Conservation (phyloP, 1,140 invertebrate species). For the Tetramorium simillimum region DNA sequence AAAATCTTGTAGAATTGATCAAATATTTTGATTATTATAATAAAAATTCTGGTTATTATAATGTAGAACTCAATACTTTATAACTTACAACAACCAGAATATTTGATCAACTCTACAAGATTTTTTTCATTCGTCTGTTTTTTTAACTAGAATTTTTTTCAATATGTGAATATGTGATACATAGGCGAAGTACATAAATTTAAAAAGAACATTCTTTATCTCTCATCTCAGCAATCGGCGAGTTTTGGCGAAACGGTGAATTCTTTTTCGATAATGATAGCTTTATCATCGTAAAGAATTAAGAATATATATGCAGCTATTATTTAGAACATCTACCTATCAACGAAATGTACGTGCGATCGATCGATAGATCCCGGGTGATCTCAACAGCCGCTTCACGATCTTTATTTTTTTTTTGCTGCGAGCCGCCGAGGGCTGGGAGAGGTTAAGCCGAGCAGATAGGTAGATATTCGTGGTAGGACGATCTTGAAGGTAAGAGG, state of each 20-base stretch:
- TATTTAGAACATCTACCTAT: conserved; percentile 37
- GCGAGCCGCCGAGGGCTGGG: conserved; percentile 31
- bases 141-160: no score
- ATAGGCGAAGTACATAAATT: neutral
- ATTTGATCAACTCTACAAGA: no score
- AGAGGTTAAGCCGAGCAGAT: conserved; percentile 62
- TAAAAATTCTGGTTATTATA: no score
- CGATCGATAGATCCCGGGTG: conserved; percentile 65
- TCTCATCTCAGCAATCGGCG: neutral
- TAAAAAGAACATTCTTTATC: neutral
- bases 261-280: neutral
- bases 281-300: neutral
- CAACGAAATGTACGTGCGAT: conserved; percentile 27
- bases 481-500: conserved; percentile 66
- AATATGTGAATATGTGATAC: neutral
- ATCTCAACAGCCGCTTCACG: conserved; percentile 49
- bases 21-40: no score
- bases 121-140: no score
- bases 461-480: conserved; percentile 56
- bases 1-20: no score
- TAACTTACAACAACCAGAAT: no score
- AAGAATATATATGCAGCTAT: neutral
- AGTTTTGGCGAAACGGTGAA: neutral
- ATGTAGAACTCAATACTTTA: no score
- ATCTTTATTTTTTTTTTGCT: conserved; percentile 63